Percentiles rank a stretch among this genome's conserved stretches.
These are phyloP conservation scores for Aporophyla nigra DNA, from an alignment of 2,888 invertebrate genomes.

Conservation along the genomic window DNA sequence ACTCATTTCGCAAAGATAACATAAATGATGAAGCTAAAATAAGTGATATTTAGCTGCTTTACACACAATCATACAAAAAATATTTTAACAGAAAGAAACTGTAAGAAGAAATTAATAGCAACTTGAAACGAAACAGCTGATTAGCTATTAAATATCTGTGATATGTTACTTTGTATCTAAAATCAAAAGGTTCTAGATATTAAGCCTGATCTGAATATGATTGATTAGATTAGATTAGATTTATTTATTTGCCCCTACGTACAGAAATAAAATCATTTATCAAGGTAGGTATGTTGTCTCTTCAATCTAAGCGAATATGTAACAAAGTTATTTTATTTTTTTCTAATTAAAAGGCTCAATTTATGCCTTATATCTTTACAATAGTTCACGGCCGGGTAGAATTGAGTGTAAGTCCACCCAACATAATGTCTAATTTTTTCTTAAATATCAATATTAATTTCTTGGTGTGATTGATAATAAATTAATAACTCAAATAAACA, in stretches of 20 bases:
- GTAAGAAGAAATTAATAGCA: not conserved
- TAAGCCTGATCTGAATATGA: not conserved
- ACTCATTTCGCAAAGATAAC: constrained; percentile 22
- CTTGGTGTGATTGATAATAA: not conserved
- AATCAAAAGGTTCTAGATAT: not conserved
- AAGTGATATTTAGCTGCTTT: constrained; percentile 25
- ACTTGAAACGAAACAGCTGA: not conserved
- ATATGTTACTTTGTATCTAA: constrained; percentile 11
- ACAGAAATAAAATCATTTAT: no score
- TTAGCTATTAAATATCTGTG: not conserved
- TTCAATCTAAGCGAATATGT: not conserved
- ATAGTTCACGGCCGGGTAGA: not conserved
- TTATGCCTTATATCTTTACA: constrained; percentile 20
- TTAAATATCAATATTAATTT: not conserved
- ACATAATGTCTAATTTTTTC: not conserved
- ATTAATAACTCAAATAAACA: constrained; percentile 23
- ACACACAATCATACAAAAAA: constrained; percentile 2
- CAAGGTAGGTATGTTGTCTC: not conserved
- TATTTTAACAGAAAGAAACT: not conserved
- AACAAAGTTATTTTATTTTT: not conserved
- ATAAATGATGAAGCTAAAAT: constrained; percentile 19
- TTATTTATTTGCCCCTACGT: no score
- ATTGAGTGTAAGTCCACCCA: not conserved
- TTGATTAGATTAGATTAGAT: no score
- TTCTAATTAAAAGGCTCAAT: not conserved